These are phyloP conservation scores for Exaiptasia diaphana DNA, from an alignment of 64 coral and sea anemone species.

Conservation along the genomic window DNA sequence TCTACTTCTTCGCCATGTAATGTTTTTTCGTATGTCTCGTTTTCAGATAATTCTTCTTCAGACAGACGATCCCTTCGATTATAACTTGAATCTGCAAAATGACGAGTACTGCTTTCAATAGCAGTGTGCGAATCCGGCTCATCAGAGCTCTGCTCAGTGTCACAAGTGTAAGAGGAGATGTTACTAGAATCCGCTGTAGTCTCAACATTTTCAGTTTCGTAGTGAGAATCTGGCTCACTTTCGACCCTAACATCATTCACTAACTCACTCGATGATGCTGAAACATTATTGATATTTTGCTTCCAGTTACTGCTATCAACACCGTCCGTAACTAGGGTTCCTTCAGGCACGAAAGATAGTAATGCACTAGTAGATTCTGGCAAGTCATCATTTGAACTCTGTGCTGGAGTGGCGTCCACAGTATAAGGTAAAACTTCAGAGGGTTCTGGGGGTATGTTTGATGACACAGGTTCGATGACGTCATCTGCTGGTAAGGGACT, in stretches of 20 bases:
- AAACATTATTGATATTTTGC: neutral
- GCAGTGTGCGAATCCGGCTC: too few species aligned
- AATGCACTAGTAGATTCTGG: neutral
- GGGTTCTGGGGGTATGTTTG: too few species aligned
- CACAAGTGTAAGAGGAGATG: too few species aligned
- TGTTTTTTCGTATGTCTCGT: neutral
- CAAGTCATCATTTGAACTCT: neutral
- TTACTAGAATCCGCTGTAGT: neutral
- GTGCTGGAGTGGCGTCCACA: neutral
- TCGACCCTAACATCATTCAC: neutral
- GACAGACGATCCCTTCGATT: too few species aligned
- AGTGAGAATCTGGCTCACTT: neutral
- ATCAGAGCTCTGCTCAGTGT: too few species aligned
- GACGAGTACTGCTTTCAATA: too few species aligned
- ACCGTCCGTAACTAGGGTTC: neutral
- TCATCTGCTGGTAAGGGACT: too few species aligned
- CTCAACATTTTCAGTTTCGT: neutral
- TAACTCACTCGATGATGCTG: too few species aligned
- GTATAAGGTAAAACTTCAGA: too few species aligned
- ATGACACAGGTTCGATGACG: too few species aligned
- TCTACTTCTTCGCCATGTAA: neutral
- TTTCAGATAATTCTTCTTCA: too few species aligned
- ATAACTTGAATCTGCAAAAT: too few species aligned
- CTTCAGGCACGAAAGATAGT: neutral
- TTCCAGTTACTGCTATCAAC: neutral